Evolutionary conservation across 2,888 invertebrate species (phyloP), one percentile per base, ranked within the genome.

Genomic region (Hirtodrosophila trivittata): DNA sequence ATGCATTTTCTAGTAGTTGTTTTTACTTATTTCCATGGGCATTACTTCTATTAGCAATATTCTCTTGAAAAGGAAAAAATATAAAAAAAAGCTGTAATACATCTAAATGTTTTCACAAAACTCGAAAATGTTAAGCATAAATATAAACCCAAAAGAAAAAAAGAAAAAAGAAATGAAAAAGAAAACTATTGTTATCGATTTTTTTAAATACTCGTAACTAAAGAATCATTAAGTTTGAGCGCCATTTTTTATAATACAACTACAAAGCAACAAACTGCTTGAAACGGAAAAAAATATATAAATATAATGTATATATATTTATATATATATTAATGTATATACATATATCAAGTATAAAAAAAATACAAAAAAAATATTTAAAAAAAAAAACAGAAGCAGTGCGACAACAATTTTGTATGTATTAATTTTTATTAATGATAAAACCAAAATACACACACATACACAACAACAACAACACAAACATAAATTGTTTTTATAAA

Each of bases 41-140:
- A 62, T 63, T 52, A 66, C 68, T 81, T 87, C 69, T 86, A 80
- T 77, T 80, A 85, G 81, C 83, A 75, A 85, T 70, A 72, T 72
- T 76, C 81, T 68, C 18, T 21, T 21, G 3, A 21, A 21, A 21
- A 21, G 18, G 5, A 21, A 21, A 41, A 30, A 39, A 57, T 12
- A 56, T 6, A 12, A 14, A 26, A 45, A 33, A 14, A 62, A 62
- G 57, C 81, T 84, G 67, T 81, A 69, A 60, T 75, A 66, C 69
- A 85, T 85, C 69, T 81, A 66, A 77, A 81, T 86, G 80, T 83
- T 80, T 76, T 60, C 52, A 37, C 45, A 45, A 51, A 52, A 64
- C 50, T 69, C 63, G 30, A 67, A 59, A 71, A 55, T 63, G 37
- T 38, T 55, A 74, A 47, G 43, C 54, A 49, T 47, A 54, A 47